These are phyloP conservation scores for Coleophora deauratella DNA, from an alignment of 2,888 invertebrate genomes.

Conservation along the genomic window DNA sequence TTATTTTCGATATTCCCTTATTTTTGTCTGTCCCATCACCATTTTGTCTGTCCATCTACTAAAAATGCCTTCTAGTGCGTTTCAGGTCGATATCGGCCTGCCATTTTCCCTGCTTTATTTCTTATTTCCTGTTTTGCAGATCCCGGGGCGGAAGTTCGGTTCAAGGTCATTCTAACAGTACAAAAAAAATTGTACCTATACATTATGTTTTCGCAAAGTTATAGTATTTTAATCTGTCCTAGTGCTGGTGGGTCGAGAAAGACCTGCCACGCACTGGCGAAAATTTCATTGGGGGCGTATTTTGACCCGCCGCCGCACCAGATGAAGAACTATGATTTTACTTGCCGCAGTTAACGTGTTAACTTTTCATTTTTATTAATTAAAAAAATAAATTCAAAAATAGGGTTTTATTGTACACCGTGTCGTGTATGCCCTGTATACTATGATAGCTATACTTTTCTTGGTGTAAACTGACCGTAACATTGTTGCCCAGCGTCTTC, in stretches of 20 bases:
- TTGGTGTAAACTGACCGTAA: too few relatives aligned
- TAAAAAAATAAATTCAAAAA: too few relatives aligned
- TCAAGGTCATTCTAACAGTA: conserved; percentile 12
- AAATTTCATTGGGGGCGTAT: conserved; percentile 12
- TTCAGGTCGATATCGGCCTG: conserved; percentile 18
- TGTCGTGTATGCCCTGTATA: too few relatives aligned
- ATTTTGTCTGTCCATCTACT: conserved; percentile 11
- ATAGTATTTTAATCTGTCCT: conserved; percentile 8
- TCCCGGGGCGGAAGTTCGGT: conserved; percentile 15
- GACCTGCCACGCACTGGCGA: conserved; percentile 8
- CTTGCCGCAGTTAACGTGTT: conserved; percentile 14
- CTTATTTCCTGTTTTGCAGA: conserved; percentile 19
- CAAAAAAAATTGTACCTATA: conserved; percentile 13
- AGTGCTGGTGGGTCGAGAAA: conserved; percentile 7
- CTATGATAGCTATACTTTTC: too few relatives aligned
- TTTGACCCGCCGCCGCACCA: conserved; percentile 14
- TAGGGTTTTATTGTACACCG: too few relatives aligned
- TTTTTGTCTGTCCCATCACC: conserved; percentile 21
- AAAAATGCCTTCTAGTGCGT: conserved; percentile 23
- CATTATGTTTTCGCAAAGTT: conserved; percentile 7
- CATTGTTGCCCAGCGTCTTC: too few relatives aligned
- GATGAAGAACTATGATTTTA: conserved; percentile 8
- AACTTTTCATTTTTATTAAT: too few relatives aligned
- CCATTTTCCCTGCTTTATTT: conserved; percentile 14
- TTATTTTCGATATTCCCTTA: conserved; percentile 18